Conservation (phyloP, 1,140 invertebrate genomes). For the Drosophila paulistorum region DNA sequence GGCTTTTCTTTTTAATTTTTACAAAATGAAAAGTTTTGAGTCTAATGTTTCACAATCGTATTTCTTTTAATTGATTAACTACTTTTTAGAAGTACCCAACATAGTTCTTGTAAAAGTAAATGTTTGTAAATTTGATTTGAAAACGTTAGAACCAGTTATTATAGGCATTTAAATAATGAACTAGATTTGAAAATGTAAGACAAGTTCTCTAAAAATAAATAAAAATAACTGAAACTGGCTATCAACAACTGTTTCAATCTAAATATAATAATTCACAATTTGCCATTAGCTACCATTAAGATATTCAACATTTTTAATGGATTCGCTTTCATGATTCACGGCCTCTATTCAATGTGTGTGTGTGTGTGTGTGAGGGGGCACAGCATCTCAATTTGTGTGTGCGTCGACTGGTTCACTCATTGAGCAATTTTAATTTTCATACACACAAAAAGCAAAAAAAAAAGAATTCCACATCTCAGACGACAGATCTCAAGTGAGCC, state of each 20-base stretch:
- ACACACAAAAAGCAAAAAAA: neutral
- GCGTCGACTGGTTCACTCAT: slow-evolving; percentile 25
- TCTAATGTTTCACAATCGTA: no score
- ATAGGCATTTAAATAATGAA: neutral
- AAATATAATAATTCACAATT: slow-evolving; percentile 7
- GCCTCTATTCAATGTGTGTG: slow-evolving; percentile 30
- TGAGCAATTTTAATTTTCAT: slow-evolving; percentile 53
- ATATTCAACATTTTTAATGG: slow-evolving; percentile 41
- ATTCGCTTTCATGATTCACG: slow-evolving; percentile 25
- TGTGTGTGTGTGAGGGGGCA: slow-evolving; percentile 14
- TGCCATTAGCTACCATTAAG: slow-evolving; percentile 36
- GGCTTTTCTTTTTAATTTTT: no score
- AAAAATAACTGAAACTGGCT: neutral
- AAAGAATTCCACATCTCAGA: slow-evolving; percentile 41
- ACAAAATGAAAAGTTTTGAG: no score
- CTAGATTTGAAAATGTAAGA: neutral
- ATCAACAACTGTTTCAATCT: slow-evolving; percentile 3
- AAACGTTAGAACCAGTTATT: neutral
- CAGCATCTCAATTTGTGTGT: slow-evolving; percentile 51
- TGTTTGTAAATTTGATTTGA: neutral
- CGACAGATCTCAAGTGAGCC: slow-evolving; percentile 54
- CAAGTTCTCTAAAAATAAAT: neutral
- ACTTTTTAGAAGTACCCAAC: no score
- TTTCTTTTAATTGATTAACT: no score
- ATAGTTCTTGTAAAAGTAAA: neutral